Evolutionary conservation across 1,140 invertebrate genomes (phyloP).

Genomic region (Bactericera cockerelli): DNA sequence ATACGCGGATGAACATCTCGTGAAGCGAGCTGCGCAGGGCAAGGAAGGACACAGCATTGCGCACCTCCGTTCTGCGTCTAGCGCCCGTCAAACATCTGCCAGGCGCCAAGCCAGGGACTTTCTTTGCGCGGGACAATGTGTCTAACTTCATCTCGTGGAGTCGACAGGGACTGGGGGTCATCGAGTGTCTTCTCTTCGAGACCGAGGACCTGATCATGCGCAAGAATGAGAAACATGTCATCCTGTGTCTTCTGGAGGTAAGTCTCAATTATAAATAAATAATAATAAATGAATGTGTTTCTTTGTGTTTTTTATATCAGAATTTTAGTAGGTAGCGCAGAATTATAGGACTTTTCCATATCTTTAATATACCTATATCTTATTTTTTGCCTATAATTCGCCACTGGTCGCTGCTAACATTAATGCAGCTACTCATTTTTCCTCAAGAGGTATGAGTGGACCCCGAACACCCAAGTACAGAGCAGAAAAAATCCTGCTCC

Average conservation of each 20-base stretch:
- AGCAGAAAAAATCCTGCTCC: too few relatives aligned
- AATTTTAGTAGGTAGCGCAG: too few relatives aligned
- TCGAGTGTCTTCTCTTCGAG: conserved; percentile 87
- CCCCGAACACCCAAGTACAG: too few relatives aligned
- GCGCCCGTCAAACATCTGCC: conserved; percentile 48
- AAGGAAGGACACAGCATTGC: conserved; percentile 39
- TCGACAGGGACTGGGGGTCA: conserved; percentile 58
- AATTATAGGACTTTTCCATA: too few relatives aligned
- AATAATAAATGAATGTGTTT: too few relatives aligned
- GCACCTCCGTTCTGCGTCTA: conserved; percentile 43
- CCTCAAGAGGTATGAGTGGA: too few relatives aligned
- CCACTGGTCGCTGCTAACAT: too few relatives aligned
- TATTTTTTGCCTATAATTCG: too few relatives aligned
- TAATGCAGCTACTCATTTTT: too few relatives aligned
- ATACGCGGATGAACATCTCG: conserved; percentile 53
- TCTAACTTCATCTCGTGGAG: conserved; percentile 92
- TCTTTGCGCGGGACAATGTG: conserved; percentile 91
- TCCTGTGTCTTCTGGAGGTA: conserved; percentile 72
- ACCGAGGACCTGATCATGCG: conserved; percentile 89
- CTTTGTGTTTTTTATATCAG: too few relatives aligned
- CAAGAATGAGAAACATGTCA: conserved; percentile 93
- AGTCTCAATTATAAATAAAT: too few relatives aligned
- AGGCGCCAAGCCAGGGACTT: conserved; percentile 71
- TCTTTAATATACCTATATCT: too few relatives aligned
- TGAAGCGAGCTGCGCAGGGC: conserved; percentile 33